Base-by-base conservation (phyloP, 2,888 invertebrate species). In the Pelosia muscerda region DNA sequence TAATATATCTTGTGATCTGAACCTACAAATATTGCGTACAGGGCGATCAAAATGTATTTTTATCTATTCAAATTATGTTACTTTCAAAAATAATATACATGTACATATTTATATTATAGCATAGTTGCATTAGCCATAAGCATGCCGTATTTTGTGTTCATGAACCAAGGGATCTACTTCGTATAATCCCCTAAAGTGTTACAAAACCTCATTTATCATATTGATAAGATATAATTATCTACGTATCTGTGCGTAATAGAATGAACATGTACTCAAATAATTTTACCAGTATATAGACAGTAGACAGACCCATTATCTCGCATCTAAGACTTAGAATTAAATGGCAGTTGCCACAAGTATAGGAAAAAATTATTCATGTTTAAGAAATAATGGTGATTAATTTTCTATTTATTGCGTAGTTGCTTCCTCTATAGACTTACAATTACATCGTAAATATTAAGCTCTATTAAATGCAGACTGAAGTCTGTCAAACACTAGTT, bases 131-230 rank as follows among this genome's bases (percentile, higher is more conserved):
- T 88, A 90, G 88, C 86, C 83, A 71, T 90, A 90, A 90, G 89
- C 82, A 79, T 84, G 86, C 84, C 84, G 84, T 89, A 83, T 86
- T 88, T 90, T 89, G 90, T 90, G 90, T 90, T 90, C 90, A 90
- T 83, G 68, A 77, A 86, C 80, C 78, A 81, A 85, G 88, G 87
- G 86, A 88, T 87, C 81, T 84, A 83, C 72, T 81, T 82, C 75
- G 72, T 70, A 78, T 79, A 84, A 82, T 78, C 78, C 82, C 81
- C 77, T 82, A 83, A 82, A 83, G 79, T 81, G 74, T 74, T 74
- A 81, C 79, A 81, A 70, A 82, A 83, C 75, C 80, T 81, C 87
- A 87, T 85, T 84, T 84, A 87, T 84, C 72, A 79, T 80, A 81
- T 75, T 74, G 65, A 79, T 81, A 81, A 81, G 79, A 70, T 74